Evolutionary conservation across 1,140 invertebrate genomes (phyloP).

Genomic region (Pristionchus pacificus): DNA sequence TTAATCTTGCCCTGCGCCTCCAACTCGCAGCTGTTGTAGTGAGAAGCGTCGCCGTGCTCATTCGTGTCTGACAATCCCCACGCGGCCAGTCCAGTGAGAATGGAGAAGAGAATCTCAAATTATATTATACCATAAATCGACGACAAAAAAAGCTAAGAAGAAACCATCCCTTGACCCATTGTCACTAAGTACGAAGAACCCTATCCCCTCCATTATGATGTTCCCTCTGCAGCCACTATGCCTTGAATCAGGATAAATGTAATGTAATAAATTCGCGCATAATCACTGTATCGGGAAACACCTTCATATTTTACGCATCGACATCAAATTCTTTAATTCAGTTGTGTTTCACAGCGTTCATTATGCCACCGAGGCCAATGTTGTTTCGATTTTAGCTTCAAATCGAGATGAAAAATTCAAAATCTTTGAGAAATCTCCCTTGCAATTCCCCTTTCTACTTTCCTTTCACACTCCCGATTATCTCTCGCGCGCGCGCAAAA

Average conservation of each 20-base stretch:
- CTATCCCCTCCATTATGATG: too few species aligned
- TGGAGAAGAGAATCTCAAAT: conserved; percentile 47
- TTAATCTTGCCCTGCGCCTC: conserved; percentile 51
- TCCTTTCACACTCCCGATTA: too few species aligned
- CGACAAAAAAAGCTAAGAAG: too few species aligned
- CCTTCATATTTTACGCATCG: neutral
- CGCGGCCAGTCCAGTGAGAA: conserved; percentile 45
- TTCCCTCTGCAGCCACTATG: too few species aligned
- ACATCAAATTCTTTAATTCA: neutral
- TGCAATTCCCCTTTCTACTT: too few species aligned
- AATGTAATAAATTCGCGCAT: conserved; percentile 9
- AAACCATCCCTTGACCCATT: too few species aligned
- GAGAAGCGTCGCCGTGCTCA: conserved; percentile 47
- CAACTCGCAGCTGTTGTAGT: conserved; percentile 47
- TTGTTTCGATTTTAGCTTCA: conserved; percentile 7
- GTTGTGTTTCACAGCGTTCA: neutral
- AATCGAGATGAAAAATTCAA: neutral
- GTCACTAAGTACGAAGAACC: too few species aligned
- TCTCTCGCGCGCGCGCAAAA: too few species aligned
- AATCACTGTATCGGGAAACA: neutral
- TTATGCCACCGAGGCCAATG: conserved; percentile 4
- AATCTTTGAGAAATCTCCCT: too few species aligned
- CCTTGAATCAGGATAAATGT: too few species aligned
- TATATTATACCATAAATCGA: neutral
- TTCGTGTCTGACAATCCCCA: conserved; percentile 46